Percentiles rank a stretch among this genome's conserved stretches.
Evolutionary conservation across 2,113 vertebrate species (phyloP).

Genomic region (Symphodus melops): DNA sequence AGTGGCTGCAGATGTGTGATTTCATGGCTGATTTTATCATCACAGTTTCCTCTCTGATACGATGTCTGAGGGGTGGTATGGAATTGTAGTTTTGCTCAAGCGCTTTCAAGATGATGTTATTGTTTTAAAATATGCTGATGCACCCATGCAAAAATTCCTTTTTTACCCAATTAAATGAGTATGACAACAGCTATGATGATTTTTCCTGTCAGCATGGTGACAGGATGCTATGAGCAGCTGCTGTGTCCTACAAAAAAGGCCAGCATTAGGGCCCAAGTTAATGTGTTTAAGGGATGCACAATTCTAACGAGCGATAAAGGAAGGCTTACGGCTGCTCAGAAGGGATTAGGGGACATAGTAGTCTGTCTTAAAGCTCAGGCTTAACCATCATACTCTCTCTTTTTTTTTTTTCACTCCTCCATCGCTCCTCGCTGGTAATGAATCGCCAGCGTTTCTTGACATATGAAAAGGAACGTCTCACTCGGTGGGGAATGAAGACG

Average conservation of each 20-base stretch:
- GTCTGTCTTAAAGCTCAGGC: constrained; percentile 80
- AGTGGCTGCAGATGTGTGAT: constrained; percentile 26
- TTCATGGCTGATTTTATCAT: constrained; percentile 27
- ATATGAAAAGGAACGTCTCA: constrained; percentile 71
- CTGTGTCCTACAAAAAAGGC: constrained; percentile 63
- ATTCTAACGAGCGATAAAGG: constrained; percentile 84
- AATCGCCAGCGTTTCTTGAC: constrained; percentile 74
- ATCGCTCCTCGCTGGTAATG: constrained; percentile 63
- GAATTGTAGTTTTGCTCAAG: constrained; percentile 24
- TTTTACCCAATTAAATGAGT: constrained; percentile 71
- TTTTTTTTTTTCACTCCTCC: constrained; percentile 23
- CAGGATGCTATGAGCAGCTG: constrained; percentile 52
- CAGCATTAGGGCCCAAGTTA: constrained; percentile 74
- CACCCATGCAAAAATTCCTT: constrained; percentile 38
- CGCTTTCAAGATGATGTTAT: constrained; percentile 21
- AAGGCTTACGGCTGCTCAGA: constrained; percentile 83
- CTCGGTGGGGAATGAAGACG: constrained; percentile 62
- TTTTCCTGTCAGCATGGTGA: constrained; percentile 53
- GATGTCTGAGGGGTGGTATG: constrained; percentile 11
- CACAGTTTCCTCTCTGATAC: constrained; percentile 9
- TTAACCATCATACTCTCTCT: constrained; percentile 76
- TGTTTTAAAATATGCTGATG: constrained; percentile 58
- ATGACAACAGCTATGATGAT: constrained; percentile 73
- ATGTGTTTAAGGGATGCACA: constrained; percentile 85
- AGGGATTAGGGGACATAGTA: constrained; percentile 80